Evolutionary conservation across 2,113 vertebrate genomes (phyloP), one percentile per base, ranked within the genome.

Genomic region (Rhabdornis inornatus): DNA sequence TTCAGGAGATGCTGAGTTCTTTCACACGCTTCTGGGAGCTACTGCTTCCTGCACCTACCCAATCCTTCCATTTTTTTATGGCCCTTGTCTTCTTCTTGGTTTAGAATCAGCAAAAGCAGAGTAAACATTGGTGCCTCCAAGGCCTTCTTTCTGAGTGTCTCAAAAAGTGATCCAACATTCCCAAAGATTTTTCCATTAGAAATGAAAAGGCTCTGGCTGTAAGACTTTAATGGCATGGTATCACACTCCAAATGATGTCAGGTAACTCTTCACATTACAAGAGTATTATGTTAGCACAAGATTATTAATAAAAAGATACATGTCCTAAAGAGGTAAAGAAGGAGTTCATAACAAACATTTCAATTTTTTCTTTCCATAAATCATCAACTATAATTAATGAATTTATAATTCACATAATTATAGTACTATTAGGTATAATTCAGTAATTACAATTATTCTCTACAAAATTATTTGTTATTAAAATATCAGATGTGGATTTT

Each of bases 21-120:
- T 59, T 71, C 50, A n/a, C 27, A n/a, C 9, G 15, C 6, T 59
- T 66, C 27, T 0, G 0, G 33, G n/a, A 79, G 6, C 12, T 69
- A 57, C 16, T 74, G 71, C 40, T 70, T 75, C 28, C 42, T 65
- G 11, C 25, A 53, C 15, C 3, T 65, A 65, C 40, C 42, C 17
- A 30, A 12, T 74, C 55, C 57, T 63, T 47, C 20, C 37, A 11
- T 24, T 74, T 37, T 14, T 89, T 75, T 71, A 82, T 42, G 20
- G 18, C 11, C 14, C 47, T 78, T 87, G 37, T 59, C 13, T 5
- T 71, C 16, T 33, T 81, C 68, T 63, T 81, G 13, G 13, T 84
- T 74, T 87, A 89, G 35, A 89, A 21, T 80, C 63, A 86, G 42
- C 15, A 83, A 91, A 89, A 60, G 10, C 44, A 49, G 11, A 66